A percentile compares a stretch with the other conserved stretches of the same genome.
These are phyloP conservation scores for Casuarius casuarius DNA, from an alignment of 2,113 vertebrate species.

Conservation along the genomic window DNA sequence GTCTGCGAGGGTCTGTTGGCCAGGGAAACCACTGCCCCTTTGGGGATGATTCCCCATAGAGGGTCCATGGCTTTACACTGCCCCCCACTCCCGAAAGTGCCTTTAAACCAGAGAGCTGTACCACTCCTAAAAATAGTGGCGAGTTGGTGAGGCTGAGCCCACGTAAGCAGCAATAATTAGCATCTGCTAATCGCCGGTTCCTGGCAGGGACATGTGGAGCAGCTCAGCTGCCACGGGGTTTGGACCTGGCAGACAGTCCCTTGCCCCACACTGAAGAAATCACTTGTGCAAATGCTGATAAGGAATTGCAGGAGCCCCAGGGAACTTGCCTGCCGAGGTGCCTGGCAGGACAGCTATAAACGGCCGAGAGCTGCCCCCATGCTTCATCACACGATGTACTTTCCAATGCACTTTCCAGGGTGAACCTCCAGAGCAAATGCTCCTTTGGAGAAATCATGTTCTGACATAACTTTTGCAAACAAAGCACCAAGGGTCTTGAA, in stretches of 20 bases:
- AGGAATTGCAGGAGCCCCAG: background rate
- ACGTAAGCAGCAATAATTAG: slow-evolving; percentile 22
- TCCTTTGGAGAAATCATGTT: background rate
- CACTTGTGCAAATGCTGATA: background rate
- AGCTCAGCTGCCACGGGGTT: background rate
- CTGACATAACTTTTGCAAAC: fast-evolving
- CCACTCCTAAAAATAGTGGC: slow-evolving; percentile 35
- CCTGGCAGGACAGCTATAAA: no score
- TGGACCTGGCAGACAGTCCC: background rate
- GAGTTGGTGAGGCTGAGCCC: background rate
- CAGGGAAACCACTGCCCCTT: background rate
- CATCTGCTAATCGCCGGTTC: background rate
- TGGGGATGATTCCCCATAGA: fast-evolving
- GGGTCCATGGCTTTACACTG: background rate
- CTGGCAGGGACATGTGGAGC: fast-evolving
- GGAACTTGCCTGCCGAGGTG: no score
- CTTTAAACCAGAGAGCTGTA: background rate
- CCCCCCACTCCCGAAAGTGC: background rate
- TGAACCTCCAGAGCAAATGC: background rate
- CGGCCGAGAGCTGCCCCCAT: background rate
- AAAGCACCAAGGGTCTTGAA: background rate
- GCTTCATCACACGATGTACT: background rate
- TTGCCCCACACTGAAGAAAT: background rate
- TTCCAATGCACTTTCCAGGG: background rate
- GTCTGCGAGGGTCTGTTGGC: background rate